These are phyloP conservation scores for Brachypteracias leptosomus DNA, from an alignment of 2,113 vertebrate species.

Conservation along the genomic window DNA sequence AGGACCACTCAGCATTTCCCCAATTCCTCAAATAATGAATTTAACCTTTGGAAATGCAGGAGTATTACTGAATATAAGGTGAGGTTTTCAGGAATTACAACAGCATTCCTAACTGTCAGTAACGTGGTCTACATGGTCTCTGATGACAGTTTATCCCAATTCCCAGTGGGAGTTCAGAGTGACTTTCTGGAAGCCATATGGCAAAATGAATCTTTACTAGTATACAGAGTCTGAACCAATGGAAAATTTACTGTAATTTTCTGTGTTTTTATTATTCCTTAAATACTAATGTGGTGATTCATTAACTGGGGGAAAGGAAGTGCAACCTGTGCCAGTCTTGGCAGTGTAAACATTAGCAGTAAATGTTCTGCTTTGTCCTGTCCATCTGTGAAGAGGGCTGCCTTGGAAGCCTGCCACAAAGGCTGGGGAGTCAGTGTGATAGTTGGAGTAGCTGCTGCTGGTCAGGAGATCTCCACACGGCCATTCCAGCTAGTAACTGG, in stretches of 20 bases:
- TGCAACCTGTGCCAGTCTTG: neutral
- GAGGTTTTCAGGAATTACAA: neutral
- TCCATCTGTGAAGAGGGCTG: constrained; percentile 70
- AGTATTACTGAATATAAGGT: neutral
- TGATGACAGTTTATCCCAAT: neutral
- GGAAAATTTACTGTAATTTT: neutral
- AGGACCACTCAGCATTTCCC: neutral
- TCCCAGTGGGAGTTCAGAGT: neutral
- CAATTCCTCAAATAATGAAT: neutral
- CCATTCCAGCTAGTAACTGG: constrained; percentile 84
- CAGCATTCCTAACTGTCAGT: neutral
- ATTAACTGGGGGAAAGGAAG: neutral
- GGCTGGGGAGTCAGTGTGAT: constrained; percentile 84
- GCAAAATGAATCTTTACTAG: neutral
- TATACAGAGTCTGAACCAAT: neutral
- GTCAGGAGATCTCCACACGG: constrained; percentile 80
- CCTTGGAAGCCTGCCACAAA: constrained; percentile 83
- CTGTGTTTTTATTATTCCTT: neutral
- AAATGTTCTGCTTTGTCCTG: neutral
- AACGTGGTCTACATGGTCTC: neutral
- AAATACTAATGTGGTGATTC: neutral
- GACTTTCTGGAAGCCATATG: neutral
- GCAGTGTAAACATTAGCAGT: neutral
- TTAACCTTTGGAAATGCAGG: neutral
- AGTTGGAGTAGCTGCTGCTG: constrained; percentile 77